Evolutionary conservation across 2,113 vertebrate species (phyloP), one percentile per base, ranked within the genome.

Genomic region (Atherinomorus stipes): DNA sequence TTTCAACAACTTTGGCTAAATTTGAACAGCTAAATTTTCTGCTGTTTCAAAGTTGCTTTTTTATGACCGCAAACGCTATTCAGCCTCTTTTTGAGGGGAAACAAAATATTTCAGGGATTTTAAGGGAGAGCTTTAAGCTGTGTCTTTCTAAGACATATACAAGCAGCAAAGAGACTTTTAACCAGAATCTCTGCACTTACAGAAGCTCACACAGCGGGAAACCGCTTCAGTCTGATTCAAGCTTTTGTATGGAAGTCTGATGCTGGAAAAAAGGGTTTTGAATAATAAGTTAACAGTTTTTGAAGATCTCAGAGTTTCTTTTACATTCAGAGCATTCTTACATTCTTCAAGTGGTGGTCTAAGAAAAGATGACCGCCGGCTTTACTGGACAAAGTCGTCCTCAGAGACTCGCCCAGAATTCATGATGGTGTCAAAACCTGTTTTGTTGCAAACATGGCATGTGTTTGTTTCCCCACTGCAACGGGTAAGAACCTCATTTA

Each of bases 401-500:
- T 66, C 4, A 26, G 52, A 4, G 38, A 56, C 44, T 26, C 1
- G 64, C 59, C 38, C 34, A 1, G 50, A 60, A 37, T 81, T 64
- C 73, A 26, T n/a, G 42, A 50, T 26, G 7, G 50, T 68, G 64
- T 81, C 60, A 81, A 50, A 78, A 77, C 68, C 15, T 51, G 57
- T 78, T 85, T 72, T 81, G 71, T 78, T 78, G 64, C 73, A 82
- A 78, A 74, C 68, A 60, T 25, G 64, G 47, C 50, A 7, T 38
- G 28, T 60, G 66, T 74, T 88, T 89, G 63, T 82, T 79, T 78
- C 59, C 70, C 60, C 73, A 78, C 59, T 40, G 76, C 61, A 64
- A 47, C 0, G 51, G 51, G 40, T 77, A 64, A 81, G 66, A 85
- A 80, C 40, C 65, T 76, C 61, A 89, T 89, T 79, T 90, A 67